Base-by-base conservation (phyloP, 2,888 invertebrate species). In the Bellardia bayeri region DNA sequence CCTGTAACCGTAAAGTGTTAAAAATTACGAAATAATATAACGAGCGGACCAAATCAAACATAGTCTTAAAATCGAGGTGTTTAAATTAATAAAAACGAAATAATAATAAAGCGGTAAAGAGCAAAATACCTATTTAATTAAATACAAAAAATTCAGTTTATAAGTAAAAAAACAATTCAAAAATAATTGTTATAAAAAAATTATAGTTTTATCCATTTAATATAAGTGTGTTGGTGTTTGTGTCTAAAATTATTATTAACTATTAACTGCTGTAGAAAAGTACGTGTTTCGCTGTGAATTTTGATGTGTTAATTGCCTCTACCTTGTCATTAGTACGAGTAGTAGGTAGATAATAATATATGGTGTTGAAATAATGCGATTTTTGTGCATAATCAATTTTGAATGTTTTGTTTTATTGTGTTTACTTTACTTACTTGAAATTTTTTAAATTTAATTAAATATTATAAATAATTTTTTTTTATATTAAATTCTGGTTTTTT, bases 1-100 rank as follows among this genome's bases (percentile, higher is more conserved):
- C 82, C 82, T 85, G 87, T 69, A 85, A 85, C 69, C 79, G 87
- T 75, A 37, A 84, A 78, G 85, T 79, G 74, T 72, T 63, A 23
- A 69, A 63, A 69, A 66, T 40, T 63, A 37, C 45, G 42, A 68
- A 63, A n/a, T 8, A 61, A 56, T 40, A 68, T 56, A 64, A 66
- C 82, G 68, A 82, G 68, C 76, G 71, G 33, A 82, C 51, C 2
- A 71, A 74, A 56, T 49, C 4, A 72, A 63, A 71, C 11, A 58
- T 30, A 79, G 45, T 30, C 23, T 23, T 49, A 69, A 74, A 54
- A 75, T 82, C 45, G 71, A 66, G 76, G 61, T 72, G 79, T 68
- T 61, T 54, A 54, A 51, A 16, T 8, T 23, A 54, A 66, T 74
- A 56, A n/a, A 58, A 23, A 79, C 45, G 40, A 23, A 69, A 49